Conservation (phyloP, 37 sponge, comb jelly and placozoan genomes). For the Aphrocallistes beatrix region DNA sequence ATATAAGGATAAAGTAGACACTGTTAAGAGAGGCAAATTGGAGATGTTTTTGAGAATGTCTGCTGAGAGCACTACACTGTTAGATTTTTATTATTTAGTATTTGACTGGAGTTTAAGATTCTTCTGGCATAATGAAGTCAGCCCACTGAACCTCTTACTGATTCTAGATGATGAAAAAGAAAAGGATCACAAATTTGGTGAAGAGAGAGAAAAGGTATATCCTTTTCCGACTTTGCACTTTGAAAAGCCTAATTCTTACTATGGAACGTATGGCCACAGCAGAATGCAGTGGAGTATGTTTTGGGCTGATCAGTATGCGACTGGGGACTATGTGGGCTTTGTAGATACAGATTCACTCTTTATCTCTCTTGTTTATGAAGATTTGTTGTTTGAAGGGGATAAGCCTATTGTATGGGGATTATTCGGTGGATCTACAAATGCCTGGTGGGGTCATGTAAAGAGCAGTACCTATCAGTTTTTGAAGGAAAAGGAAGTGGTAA, state of each 20-base stretch:
- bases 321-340: background rate
- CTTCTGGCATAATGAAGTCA: background rate
- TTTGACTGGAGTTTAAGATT: background rate
- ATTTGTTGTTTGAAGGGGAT: background rate
- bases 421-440: background rate
- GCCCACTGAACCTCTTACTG: background rate
- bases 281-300: background rate
- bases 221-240: background rate
- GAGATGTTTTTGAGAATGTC: background rate
- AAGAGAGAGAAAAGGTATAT: background rate
- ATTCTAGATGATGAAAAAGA: background rate
- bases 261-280: background rate
- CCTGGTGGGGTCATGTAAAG: background rate
- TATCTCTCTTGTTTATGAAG: background rate
- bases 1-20: no score
- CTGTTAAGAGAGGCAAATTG: background rate
- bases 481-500: background rate
- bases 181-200: background rate
- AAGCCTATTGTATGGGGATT: background rate
- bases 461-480: background rate
- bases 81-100: background rate
- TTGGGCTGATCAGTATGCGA: background rate
- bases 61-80: background rate
- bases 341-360: background rate
- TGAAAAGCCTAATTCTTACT: background rate